phyloP scores from a whole-genome alignment of 30 jellyfish, hydroid and myxozoan genomes.

The Hydractinia echinata region DNA sequence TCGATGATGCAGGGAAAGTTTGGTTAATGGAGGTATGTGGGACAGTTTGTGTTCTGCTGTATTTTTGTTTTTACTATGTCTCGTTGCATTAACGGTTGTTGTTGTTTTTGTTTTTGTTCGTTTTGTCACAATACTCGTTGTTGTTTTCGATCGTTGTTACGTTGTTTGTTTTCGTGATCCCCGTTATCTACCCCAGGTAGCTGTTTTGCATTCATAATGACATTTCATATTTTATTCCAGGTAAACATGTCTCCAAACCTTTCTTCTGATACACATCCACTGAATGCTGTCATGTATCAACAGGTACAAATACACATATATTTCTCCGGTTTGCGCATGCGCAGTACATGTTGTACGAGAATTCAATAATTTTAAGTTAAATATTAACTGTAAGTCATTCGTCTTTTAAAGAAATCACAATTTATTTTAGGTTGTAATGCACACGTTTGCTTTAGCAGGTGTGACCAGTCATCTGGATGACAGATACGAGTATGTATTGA shows the following conservation, averaged over 20 bases:
- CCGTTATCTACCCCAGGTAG: too few relatives aligned
- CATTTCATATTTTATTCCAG: slow-evolving; percentile 26
- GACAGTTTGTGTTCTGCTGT: not conserved
- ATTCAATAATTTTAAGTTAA: too few relatives aligned
- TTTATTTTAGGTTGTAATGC: slow-evolving; percentile 45
- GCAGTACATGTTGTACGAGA: too few relatives aligned
- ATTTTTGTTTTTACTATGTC: too few relatives aligned
- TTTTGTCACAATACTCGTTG: too few relatives aligned
- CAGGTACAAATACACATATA: slow-evolving; percentile 38
- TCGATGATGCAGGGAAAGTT: slow-evolving; percentile 63
- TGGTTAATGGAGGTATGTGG: slow-evolving; percentile 93
- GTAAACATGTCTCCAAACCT: slow-evolving; percentile 94
- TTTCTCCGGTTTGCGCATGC: too few relatives aligned
- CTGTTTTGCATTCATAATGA: not conserved
- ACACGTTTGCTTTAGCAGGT: slow-evolving; percentile 53
- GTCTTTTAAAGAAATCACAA: not conserved
- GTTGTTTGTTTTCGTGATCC: too few relatives aligned
- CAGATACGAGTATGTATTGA: slow-evolving; percentile 13
- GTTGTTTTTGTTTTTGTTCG: too few relatives aligned
- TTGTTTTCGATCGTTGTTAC: too few relatives aligned
- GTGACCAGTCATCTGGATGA: slow-evolving; percentile 37
- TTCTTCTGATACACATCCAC: slow-evolving; percentile 62
- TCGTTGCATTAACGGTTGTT: too few relatives aligned
- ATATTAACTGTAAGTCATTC: not conserved
- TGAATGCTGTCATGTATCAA: slow-evolving; percentile 60